Evolutionary conservation across 2,113 vertebrate genomes (phyloP), one percentile per base, ranked within the genome.

Genomic region (Pluvialis apricaria): DNA sequence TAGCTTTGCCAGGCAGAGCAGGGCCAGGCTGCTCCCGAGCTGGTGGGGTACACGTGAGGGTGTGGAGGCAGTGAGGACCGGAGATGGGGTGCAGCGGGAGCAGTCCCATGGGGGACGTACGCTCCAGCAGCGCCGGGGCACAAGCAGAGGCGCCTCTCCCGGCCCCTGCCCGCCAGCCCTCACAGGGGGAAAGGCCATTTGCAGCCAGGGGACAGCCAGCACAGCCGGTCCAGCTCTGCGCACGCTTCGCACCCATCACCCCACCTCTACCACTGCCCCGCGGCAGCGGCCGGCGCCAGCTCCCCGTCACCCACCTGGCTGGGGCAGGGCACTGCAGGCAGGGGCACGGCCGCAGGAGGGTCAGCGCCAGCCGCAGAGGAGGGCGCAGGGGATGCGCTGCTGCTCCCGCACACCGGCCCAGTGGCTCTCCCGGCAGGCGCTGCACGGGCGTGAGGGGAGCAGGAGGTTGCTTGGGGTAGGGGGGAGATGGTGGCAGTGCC

Each of bases 261-360:
- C 14, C 54, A 13, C 29, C 45, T 10, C 47, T 42, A 0, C n/a
- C 54, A 15, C 3, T 29, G 4, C 44, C 51, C 31, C 2, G 2
- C 38, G 26, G 45, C 17, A 45, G 70, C 8, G 32, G 19, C 49
- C 9, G 8, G 47, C 13, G 19, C 19, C 7, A 62, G 51, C 17
- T 34, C n/a, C 36, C 36, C 2, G 55, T 19, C 68, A 32, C 5
- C 9, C 8, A 3, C 4, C 2, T 22, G 40, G 15, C 5, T n/a
- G 49, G 36, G n/a, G 47, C 65, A 77, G 49, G 64, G 64, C 0
- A 0, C 60, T 31, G 32, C 32, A 44, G 58, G 32, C 49, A 49
- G 38, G 36, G 28, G 4, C 66, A 45, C 0, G 6, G 82, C 16
- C 8, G 6, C 31, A 16, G 88, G 31, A 40, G 21, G 11, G 38